Evolutionary conservation across 2,113 vertebrate species (phyloP), one percentile per base, ranked within the genome.

Genomic region (Megaceryle maxima): DNA sequence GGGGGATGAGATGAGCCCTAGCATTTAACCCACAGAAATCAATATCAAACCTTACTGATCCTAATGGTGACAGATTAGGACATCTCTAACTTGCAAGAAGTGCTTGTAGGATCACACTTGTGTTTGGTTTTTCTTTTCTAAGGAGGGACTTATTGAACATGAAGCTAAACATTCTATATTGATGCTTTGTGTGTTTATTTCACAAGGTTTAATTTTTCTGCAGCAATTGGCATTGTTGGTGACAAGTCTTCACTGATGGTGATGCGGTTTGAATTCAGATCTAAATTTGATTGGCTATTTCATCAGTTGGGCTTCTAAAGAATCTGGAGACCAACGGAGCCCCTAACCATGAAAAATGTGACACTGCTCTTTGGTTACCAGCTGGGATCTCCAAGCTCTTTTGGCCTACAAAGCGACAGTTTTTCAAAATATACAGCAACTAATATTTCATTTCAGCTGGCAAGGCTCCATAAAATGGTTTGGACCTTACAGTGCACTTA

Each of bases 371-470:
- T 96, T 74, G 94, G 81, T 73, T 93, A 53, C 70, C 75, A 79
- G 60, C 72, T 93, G 94, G 88, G 95, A 74, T 89, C 91, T 94
- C 76, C 18, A 35, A 95, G 87, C 74, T 94, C 86, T 96, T 85
- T 57, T 94, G 94, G 93, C 82, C 51, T 59, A 81, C 72, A 78
- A 96, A 96, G 80, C 24, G 19, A 97, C 93, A 92, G 44, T 88
- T 91, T 93, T 92, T 78, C 95, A 96, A 97, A 97, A 95, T 81
- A 94, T 69, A 93, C 79, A 72, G 60, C 60, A 81, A 96, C 90
- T 91, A 90, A 93, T 97, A 97, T 96, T 97, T 97, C 93, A 96
- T 92, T 83, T 95, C 83, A 68, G 72, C 75, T 94, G 73, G 92
- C 95, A 97, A 64, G 51, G 56, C 73, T 97, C 96, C 95, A 92